Base-by-base conservation (phyloP, 2,113 vertebrate genomes). In the Aptenodytes patagonicus region DNA sequence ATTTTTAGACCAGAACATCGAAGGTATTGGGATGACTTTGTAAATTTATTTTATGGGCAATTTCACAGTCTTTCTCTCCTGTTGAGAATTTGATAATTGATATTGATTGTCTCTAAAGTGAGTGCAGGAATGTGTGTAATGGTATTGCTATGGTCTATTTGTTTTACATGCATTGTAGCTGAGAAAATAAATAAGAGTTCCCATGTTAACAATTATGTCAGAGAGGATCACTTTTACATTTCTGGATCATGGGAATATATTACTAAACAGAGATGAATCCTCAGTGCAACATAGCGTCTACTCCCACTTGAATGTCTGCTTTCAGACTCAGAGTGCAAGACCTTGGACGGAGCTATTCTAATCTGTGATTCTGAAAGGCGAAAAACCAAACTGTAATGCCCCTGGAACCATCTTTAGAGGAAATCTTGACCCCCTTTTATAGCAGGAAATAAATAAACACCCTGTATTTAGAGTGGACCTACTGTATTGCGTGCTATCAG, bases 31-130 rank as follows among this genome's bases (percentile, higher is more conserved):
- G 78, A 95, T 94, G 89, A 95, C 94, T 96, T 97, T 91, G 87
- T 91, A 93, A 90, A 95, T 97, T 95, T 95, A 92, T 93, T 96
- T 97, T 95, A 97, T 91, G 78, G 94, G 55, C 95, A 96, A 97
- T 97, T 97, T 96, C 97, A 95, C 93, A 97, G 84, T 55, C 77
- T 88, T 95, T 91, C 77, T 95, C 62, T 93, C 58, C 78, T 91
- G 82, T 60, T 91, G 95, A 95, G 91, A 88, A 94, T 96, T 97
- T 94, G 93, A 93, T 97, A 97, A 97, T 97, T 96, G 97, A 93
- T 97, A 97, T 96, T 97, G 96, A 97, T 97, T 93, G 66, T 97
- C 78, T 95, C 93, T 85, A 93, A 97, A 97, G 94, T 91, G 93
- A 95, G 91, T 70, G 94, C 89, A 96, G 78, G 87, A 96, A 44